A percentile compares a stretch with the other conserved stretches of the same genome.
phyloP scores from a whole-genome alignment of 2,888 invertebrate species.

The Acanthosepion lycidas region DNA sequence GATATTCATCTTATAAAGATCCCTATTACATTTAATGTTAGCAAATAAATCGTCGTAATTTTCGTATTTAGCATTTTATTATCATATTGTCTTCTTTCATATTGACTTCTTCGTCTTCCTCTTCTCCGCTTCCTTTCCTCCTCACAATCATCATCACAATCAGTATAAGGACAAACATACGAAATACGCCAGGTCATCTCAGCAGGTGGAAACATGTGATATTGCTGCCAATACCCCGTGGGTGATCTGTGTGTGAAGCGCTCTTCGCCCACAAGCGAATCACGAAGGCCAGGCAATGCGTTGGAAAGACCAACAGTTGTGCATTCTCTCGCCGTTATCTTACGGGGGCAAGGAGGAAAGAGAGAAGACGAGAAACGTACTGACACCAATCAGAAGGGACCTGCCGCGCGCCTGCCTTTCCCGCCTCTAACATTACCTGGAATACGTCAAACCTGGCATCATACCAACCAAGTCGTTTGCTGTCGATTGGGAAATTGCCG shows the following conservation, averaged over 20 bases:
- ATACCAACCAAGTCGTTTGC: constrained; percentile 6
- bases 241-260: constrained; percentile 4
- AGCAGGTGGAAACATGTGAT: not conserved
- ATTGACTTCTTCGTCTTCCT: too few relatives aligned
- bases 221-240: not conserved
- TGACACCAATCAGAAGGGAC: not conserved
- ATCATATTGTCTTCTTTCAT: too few relatives aligned
- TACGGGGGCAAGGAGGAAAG: not conserved
- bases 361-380: too few relatives aligned
- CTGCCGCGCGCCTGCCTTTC: not conserved
- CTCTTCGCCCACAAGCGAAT: not conserved
- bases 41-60: too few relatives aligned
- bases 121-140: not conserved
- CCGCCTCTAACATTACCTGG: not conserved
- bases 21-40: too few relatives aligned
- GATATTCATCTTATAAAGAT: too few relatives aligned
- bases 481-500: constrained; percentile 33
- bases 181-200: not conserved
- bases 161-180: not conserved
- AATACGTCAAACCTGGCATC: not conserved
- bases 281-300: not conserved
- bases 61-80: too few relatives aligned
- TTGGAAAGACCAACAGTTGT: constrained; percentile 17
- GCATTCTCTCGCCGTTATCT: not conserved
- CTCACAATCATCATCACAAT: not conserved